Evolutionary conservation across 2,888 invertebrate species (phyloP).

Genomic region (Automeris io): DNA sequence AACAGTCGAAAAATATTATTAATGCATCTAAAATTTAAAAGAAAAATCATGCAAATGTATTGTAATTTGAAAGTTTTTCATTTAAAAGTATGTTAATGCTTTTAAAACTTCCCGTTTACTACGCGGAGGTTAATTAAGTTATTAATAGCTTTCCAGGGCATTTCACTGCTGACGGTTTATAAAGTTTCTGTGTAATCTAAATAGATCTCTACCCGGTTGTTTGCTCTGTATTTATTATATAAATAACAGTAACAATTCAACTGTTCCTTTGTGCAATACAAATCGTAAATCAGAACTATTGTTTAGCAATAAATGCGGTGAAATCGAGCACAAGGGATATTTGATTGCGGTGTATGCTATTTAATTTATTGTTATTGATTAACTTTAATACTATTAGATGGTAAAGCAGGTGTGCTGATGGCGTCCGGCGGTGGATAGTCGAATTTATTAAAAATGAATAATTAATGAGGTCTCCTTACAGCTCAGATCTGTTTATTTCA

Average conservation of each 20-base stretch:
- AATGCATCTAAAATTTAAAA: too few species aligned
- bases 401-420: conserved; percentile 14
- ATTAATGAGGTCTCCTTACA: too few species aligned
- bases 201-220: not conserved
- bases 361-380: conserved; percentile 67
- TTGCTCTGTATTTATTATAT: conserved; percentile 22
- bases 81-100: not conserved
- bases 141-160: not conserved
- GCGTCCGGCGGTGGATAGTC: not conserved
- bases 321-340: conserved; percentile 70
- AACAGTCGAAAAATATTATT: too few species aligned
- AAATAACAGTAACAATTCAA: conserved; percentile 57
- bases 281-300: conserved; percentile 73
- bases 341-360: conserved; percentile 73
- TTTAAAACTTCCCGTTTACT: not conserved
- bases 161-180: not conserved
- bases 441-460: too few species aligned
- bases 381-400: conserved; percentile 19
- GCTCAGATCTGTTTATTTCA: too few species aligned
- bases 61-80: not conserved
- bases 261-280: conserved; percentile 42
- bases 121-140: not conserved
- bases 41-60: too few species aligned
- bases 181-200: conserved; percentile 2
- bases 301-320: conserved; percentile 66